Evolutionary conservation across 2,888 invertebrate genomes (phyloP).

Genomic region (Idaea dimidiata): DNA sequence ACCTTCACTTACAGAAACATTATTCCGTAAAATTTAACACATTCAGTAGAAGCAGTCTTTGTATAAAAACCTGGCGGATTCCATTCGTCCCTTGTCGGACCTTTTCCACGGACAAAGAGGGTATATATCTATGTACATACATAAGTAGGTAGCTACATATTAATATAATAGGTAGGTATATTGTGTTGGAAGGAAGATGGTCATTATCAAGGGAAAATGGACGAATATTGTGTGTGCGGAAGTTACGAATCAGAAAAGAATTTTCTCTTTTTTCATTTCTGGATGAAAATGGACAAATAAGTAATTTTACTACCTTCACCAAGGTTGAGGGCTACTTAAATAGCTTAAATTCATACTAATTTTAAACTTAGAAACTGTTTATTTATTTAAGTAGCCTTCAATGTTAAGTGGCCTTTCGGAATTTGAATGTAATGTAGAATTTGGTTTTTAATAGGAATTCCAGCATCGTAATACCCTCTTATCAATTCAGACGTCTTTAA

Average conservation of each 20-base stretch:
- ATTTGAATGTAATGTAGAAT: too few relatives aligned
- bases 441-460: too few relatives aligned
- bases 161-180: background rate
- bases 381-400: too few relatives aligned
- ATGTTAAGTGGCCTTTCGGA: too few relatives aligned
- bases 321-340: too few relatives aligned
- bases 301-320: too few relatives aligned
- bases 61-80: conserved; percentile 16
- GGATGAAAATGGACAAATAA: too few relatives aligned
- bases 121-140: background rate
- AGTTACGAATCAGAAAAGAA: background rate
- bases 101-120: background rate
- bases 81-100: background rate
- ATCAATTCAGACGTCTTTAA: too few relatives aligned
- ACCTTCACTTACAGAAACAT: conserved; percentile 26
- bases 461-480: too few relatives aligned
- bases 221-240: background rate
- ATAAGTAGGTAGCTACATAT: background rate
- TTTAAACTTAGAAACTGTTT: too few relatives aligned
- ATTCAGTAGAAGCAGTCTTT: conserved; percentile 40
- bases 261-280: too few relatives aligned
- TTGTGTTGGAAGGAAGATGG: background rate
- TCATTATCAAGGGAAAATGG: background rate
- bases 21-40: conserved; percentile 77
- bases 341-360: too few relatives aligned